Percentiles rank a stretch among this genome's conserved stretches.
Conservation (phyloP, 64 coral and sea anemone species). For the Stichodactyla mertensii region DNA sequence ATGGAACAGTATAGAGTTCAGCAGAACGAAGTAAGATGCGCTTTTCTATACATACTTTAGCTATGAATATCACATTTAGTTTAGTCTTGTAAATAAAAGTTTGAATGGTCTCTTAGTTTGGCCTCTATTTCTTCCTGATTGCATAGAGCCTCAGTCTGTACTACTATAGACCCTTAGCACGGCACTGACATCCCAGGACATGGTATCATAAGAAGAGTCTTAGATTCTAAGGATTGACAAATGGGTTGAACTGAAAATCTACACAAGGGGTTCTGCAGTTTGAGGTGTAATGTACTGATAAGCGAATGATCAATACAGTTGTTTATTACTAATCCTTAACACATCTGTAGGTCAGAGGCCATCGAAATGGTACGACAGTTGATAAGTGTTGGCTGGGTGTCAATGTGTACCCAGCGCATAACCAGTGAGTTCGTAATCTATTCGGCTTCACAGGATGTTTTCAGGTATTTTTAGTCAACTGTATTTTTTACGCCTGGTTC, state of each 20-base stretch:
- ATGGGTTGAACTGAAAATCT: too few relatives aligned
- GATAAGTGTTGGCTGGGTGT: slow-evolving; percentile 10
- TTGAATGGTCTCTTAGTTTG: too few relatives aligned
- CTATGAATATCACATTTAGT: background rate
- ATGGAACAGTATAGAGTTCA: slow-evolving; percentile 10
- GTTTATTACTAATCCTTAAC: background rate
- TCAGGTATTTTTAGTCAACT: background rate
- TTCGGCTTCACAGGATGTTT: slow-evolving; percentile 20
- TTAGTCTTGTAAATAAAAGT: too few relatives aligned
- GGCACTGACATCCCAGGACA: too few relatives aligned
- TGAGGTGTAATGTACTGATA: too few relatives aligned
- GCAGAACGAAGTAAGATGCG: slow-evolving; percentile 8
- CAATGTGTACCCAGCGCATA: slow-evolving; percentile 21
- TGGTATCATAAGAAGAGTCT: too few relatives aligned
- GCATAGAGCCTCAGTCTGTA: too few relatives aligned
- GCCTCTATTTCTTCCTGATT: too few relatives aligned
- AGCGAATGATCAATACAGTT: too few relatives aligned
- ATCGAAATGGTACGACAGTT: slow-evolving; percentile 9
- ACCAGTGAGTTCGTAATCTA: slow-evolving; percentile 32
- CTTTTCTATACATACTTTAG: background rate
- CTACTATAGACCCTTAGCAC: too few relatives aligned
- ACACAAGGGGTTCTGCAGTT: too few relatives aligned
- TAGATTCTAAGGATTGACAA: too few relatives aligned
- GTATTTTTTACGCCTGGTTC: background rate
- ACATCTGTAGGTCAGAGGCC: slow-evolving; percentile 9